phyloP scores from a whole-genome alignment of 2,113 vertebrate species.

The Laterallus jamaicensis region DNA sequence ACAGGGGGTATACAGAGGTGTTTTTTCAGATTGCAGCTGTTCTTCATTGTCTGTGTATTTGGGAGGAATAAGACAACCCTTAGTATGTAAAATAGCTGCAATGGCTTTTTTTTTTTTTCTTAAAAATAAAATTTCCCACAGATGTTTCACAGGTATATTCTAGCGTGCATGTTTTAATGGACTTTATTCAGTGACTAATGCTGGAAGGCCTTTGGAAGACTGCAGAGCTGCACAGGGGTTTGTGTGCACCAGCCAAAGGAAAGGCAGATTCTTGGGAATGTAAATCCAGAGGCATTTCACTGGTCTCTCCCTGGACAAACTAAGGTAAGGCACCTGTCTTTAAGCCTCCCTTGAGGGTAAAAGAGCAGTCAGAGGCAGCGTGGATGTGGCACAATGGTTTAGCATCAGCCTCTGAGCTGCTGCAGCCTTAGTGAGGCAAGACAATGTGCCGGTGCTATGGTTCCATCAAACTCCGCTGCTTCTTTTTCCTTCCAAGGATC shows the following conservation, averaged over 20 bases:
- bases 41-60: neutral
- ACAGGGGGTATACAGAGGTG: neutral
- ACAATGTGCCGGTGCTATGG: neutral
- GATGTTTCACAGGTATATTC: neutral
- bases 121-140: neutral
- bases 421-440: neutral
- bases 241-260: neutral
- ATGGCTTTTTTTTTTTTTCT: neutral
- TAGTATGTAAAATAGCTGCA: neutral
- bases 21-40: neutral
- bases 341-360: neutral
- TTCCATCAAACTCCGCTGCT: neutral
- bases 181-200: neutral
- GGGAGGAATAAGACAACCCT: fast-evolving
- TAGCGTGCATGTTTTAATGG: neutral
- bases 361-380: neutral
- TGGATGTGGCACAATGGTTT: neutral
- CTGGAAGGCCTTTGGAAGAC: neutral
- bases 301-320: neutral
- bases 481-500: neutral
- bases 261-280: neutral
- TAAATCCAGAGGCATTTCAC: neutral
- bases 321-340: neutral
- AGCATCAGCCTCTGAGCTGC: neutral
- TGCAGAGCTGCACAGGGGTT: neutral